Base-by-base conservation (phyloP, 2,888 invertebrate genomes). In the Rhaphigaster nebulosa region DNA sequence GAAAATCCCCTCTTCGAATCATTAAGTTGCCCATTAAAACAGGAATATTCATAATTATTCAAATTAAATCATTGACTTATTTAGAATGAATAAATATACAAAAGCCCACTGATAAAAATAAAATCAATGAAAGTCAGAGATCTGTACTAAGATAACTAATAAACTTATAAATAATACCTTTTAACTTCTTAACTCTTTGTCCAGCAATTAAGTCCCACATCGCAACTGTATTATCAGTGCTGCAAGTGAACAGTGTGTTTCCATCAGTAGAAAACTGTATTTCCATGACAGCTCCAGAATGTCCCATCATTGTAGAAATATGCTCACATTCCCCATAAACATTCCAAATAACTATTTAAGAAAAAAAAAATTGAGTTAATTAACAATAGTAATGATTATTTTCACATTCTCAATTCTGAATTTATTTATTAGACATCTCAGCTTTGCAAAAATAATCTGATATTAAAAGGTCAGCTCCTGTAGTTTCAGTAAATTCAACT, bases 251-350 rank as follows among this genome's bases (percentile, higher is more conserved):
- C 70, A 99, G 94, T 92, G 96, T 96, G n/a, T 96, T 94, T 0
- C 98, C 98, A 91, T 97, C 98, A 0, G 97, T 96, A 1, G 97
- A 97, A 93, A 98, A 98, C 93, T 97, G 97, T 20, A 99, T 94
- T 94, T 99, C 99, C 96, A 98, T 96, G 2, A 99, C 95, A 3
- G 99, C 98, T 1, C 99, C 99, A 0, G 97, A 97, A 94, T 99
- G 99, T 0, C 99, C 99, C 34, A 96, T 96, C 96, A 99, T 96
- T 38, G 97, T 96, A 93, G 98, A 97, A 92, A 99, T 96, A 94
- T 99, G 99, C 93, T 99, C 99, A 94, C 99, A 99, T 93, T 99
- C 99, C 0, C 98, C 99, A 93, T 98, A 99, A 0, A 99, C 98
- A 93, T 97, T 98, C 99, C 99, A 99, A 92, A 99, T 94, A 94